phyloP scores from a whole-genome alignment of 1,140 invertebrate species.

The Temnothorax longispinosus region DNA sequence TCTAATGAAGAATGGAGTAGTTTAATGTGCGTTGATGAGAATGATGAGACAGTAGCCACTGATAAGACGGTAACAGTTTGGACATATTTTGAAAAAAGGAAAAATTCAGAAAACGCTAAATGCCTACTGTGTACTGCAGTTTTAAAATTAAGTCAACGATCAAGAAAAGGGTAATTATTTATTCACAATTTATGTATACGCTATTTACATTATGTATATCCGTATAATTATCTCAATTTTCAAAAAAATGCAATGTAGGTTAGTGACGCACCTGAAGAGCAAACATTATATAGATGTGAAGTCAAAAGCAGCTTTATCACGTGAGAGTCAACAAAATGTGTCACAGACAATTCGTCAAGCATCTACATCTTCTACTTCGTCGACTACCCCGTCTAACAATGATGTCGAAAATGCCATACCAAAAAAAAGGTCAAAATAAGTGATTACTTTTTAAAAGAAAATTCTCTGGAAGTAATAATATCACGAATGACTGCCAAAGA shows the following conservation, averaged over 20 bases:
- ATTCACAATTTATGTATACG: background rate
- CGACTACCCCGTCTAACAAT: background rate
- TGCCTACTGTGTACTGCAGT: background rate
- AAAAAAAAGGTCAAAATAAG: conserved; percentile 63
- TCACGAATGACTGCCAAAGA: conserved; percentile 68
- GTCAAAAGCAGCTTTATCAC: conserved; percentile 8
- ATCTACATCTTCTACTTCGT: background rate
- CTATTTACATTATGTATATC: too few relatives aligned
- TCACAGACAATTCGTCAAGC: too few relatives aligned
- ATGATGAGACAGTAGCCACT: too few relatives aligned
- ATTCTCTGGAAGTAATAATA: conserved; percentile 67
- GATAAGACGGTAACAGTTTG: conserved; percentile 53
- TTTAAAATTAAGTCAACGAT: conserved; percentile 61
- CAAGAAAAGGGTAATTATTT: conserved; percentile 68
- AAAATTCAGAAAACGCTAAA: background rate
- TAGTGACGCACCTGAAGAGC: conserved; percentile 62
- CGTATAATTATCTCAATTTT: too few relatives aligned
- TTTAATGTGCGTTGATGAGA: too few relatives aligned
- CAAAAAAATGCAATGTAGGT: too few relatives aligned
- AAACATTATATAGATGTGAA: conserved; percentile 62
- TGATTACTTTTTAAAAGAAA: conserved; percentile 66
- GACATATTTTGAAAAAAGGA: conserved; percentile 64
- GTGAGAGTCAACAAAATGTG: too few relatives aligned
- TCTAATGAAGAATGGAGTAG: too few relatives aligned
- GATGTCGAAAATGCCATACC: conserved; percentile 6